These are phyloP conservation scores for Pachydiplax longipennis DNA, from an alignment of 2,888 invertebrate species.

Conservation along the genomic window DNA sequence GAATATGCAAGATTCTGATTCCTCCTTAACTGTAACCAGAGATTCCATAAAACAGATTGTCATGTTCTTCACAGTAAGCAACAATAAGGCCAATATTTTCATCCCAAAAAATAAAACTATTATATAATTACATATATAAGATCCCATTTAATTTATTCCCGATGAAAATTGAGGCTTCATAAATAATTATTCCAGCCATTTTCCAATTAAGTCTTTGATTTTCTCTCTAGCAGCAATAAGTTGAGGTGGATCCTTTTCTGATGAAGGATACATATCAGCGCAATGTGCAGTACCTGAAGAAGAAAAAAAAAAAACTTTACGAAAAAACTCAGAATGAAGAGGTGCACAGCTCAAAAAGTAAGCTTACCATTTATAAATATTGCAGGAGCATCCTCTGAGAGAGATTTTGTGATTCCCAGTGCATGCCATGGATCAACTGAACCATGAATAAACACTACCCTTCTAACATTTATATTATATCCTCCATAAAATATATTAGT, in stretches of 20 bases:
- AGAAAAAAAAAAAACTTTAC: neutral
- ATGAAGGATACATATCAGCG: conserved; percentile 88
- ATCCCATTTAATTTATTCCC: too few relatives aligned
- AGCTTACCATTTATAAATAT: conserved; percentile 75
- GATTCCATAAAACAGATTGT: too few relatives aligned
- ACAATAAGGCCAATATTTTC: too few relatives aligned
- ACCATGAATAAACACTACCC: conserved; percentile 87
- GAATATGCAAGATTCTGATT: too few relatives aligned
- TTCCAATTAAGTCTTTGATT: conserved; percentile 66
- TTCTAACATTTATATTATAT: conserved; percentile 70
- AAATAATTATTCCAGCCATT: conserved; percentile 62
- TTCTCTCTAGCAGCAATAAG: conserved; percentile 72
- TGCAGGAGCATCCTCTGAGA: conserved; percentile 68
- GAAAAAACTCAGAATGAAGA: neutral
- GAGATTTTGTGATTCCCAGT: conserved; percentile 72
- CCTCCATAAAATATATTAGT: conserved; percentile 86
- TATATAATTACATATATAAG: too few relatives aligned
- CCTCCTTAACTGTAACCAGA: too few relatives aligned
- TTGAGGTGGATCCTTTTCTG: conserved; percentile 70
- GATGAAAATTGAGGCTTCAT: too few relatives aligned
- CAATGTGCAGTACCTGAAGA: conserved; percentile 89
- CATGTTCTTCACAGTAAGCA: too few relatives aligned
- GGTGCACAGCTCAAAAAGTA: neutral
- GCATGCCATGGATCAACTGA: conserved; percentile 91
- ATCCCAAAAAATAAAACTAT: too few relatives aligned